Percentiles rank a stretch among this genome's conserved stretches.
These are phyloP conservation scores for Lepetodrilus schrolli DNA, from an alignment of 2,888 invertebrate genomes.

Conservation along the genomic window DNA sequence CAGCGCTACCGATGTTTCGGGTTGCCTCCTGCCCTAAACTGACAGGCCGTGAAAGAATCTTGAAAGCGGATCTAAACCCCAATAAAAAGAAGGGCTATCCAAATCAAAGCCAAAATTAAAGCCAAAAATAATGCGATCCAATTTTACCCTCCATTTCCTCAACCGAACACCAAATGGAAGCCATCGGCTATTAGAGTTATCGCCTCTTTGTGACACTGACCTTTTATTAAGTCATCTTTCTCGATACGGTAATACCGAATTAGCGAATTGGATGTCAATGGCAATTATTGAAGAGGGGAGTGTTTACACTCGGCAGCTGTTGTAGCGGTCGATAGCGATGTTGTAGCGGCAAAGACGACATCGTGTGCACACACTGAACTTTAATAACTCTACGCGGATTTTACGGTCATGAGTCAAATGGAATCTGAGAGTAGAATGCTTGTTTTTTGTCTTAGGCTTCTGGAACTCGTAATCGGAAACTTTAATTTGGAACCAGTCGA, in stretches of 20 bases:
- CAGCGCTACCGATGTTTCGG: no score
- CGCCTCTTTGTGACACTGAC: no score
- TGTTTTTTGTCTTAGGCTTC: not conserved
- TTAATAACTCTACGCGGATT: not conserved
- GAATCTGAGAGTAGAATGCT: not conserved
- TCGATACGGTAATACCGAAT: not conserved
- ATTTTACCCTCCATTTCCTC: no score
- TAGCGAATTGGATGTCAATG: not conserved
- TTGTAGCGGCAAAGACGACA: not conserved
- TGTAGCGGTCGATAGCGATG: conserved; percentile 3
- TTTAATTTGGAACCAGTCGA: conserved; percentile 4
- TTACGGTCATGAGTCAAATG: conserved; percentile 5
- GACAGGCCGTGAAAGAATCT: no score
- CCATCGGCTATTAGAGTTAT: no score
- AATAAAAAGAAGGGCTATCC: no score
- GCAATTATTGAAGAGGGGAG: not conserved
- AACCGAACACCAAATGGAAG: no score
- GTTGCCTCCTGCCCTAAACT: no score
- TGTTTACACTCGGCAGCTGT: conserved; percentile 6
- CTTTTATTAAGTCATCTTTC: not conserved
- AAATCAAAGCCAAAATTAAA: no score
- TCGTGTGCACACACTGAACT: not conserved
- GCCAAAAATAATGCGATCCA: no score
- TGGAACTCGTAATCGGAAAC: conserved; percentile 1
- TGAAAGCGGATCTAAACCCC: no score